phyloP scores from a whole-genome alignment of 2,888 invertebrate species.

The Coelogynopora nodosa region DNA sequence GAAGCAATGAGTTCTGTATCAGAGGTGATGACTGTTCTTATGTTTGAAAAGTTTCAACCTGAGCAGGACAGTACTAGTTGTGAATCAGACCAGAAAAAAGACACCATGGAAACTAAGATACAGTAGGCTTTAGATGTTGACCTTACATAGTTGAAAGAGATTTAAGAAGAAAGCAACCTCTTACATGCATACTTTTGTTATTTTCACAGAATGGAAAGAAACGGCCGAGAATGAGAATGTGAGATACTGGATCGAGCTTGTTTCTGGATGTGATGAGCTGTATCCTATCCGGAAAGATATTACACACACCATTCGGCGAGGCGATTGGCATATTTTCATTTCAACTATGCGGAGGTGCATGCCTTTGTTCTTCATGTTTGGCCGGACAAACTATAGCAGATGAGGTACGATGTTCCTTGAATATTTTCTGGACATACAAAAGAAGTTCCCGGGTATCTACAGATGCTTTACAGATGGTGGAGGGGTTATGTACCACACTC shows the following conservation, averaged over 20 bases:
- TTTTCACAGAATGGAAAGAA: not conserved
- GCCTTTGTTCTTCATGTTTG: not conserved
- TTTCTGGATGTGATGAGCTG: not conserved
- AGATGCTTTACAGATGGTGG: not conserved
- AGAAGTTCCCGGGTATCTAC: not conserved
- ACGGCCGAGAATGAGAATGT: not conserved
- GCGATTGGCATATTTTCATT: not conserved
- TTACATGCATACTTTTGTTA: not conserved
- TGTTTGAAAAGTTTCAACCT: not conserved
- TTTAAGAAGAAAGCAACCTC: too few relatives aligned
- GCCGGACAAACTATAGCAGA: not conserved
- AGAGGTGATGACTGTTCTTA: not conserved
- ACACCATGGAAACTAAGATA: not conserved
- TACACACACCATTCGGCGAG: not conserved
- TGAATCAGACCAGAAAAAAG: not conserved
- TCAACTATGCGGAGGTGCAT: not conserved
- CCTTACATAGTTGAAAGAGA: too few relatives aligned
- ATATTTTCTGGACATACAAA: not conserved
- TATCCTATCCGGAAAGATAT: not conserved
- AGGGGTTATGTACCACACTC: not conserved
- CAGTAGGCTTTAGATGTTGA: too few relatives aligned
- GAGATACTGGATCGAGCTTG: not conserved
- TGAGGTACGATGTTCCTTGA: not conserved
- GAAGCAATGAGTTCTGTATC: not conserved
- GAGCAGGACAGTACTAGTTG: not conserved